A percentile compares a stretch with the other conserved stretches of the same genome.
phyloP scores from a whole-genome alignment of 64 coral and sea anemone genomes.

The Pachyseris speciosa region DNA sequence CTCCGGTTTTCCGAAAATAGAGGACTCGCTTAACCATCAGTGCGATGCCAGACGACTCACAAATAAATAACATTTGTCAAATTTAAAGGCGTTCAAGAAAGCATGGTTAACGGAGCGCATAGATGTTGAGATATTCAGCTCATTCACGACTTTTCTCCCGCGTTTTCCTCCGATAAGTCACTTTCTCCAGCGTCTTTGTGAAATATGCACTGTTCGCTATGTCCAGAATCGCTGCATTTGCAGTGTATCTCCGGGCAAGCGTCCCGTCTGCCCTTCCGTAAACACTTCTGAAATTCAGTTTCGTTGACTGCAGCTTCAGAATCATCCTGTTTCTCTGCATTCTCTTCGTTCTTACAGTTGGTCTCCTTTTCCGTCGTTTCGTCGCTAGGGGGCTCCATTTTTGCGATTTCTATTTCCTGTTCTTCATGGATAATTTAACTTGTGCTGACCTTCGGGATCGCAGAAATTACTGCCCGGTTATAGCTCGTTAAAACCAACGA shows the following conservation, averaged over 20 bases:
- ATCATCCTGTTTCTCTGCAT: background rate
- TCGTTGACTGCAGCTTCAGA: conserved; percentile 2
- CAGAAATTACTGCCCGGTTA: background rate
- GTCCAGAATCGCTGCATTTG: conserved; percentile 6
- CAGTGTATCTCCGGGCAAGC: conserved; percentile 42
- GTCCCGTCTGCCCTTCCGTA: conserved; percentile 25
- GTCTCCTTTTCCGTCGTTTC: background rate
- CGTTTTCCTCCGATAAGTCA: background rate
- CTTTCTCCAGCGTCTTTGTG: background rate
- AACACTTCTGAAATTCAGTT: conserved; percentile 34
- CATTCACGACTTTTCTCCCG: background rate
- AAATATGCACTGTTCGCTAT: conserved; percentile 18
- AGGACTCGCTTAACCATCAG: background rate
- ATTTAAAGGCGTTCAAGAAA: background rate
- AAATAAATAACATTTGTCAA: conserved; percentile 4
- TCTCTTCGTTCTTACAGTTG: background rate
- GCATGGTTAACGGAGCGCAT: background rate
- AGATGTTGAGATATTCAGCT: background rate
- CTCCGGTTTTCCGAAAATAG: background rate
- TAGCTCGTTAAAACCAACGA: background rate
- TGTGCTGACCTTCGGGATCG: background rate
- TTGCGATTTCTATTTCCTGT: background rate
- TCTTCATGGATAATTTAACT: conserved; percentile 19
- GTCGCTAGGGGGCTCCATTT: conserved; percentile 17
- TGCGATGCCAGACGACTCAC: background rate